Conservation (phyloP, 2,797 vertebrate genomes). For the Tachyglossus aculeatus region DNA sequence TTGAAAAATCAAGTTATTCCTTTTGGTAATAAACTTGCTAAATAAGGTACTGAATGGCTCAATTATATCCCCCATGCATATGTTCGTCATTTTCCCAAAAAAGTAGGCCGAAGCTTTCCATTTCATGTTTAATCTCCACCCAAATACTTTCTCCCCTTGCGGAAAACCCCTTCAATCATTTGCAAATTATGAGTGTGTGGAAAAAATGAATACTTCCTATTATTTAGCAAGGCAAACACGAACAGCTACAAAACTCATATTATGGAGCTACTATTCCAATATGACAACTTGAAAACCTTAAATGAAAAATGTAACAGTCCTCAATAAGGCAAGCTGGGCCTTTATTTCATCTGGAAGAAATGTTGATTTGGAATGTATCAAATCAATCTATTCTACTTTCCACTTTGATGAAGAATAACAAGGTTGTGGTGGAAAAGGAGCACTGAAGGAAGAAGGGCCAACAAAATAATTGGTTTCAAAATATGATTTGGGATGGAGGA, state of each 20-base stretch:
- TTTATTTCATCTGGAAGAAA: neutral
- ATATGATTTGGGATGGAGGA: too few species aligned
- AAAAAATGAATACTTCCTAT: conserved; percentile 41
- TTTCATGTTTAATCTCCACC: conserved; percentile 47
- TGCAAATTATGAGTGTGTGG: conserved; percentile 33
- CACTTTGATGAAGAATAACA: too few species aligned
- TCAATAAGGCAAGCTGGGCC: neutral
- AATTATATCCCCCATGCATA: conserved; percentile 56
- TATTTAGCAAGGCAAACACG: conserved; percentile 36
- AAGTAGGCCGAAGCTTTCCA: conserved; percentile 50
- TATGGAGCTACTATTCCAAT: conserved; percentile 24
- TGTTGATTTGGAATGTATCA: neutral
- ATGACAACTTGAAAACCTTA: conserved; percentile 8
- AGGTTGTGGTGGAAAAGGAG: too few species aligned
- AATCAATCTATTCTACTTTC: too few species aligned
- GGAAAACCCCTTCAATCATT: conserved; percentile 41
- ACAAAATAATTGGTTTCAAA: too few species aligned
- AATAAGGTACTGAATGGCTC: conserved; percentile 53
- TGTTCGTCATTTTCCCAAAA: conserved; percentile 50
- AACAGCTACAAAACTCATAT: conserved; percentile 20
- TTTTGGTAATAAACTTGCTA: conserved; percentile 36
- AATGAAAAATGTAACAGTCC: conserved; percentile 20
- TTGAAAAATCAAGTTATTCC: conserved; percentile 22
- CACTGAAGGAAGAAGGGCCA: too few species aligned
- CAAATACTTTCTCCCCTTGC: conserved; percentile 45